Evolutionary conservation across 2,888 invertebrate genomes (phyloP), one percentile per base, ranked within the genome.

Genomic region (Chouioia cunea): DNA sequence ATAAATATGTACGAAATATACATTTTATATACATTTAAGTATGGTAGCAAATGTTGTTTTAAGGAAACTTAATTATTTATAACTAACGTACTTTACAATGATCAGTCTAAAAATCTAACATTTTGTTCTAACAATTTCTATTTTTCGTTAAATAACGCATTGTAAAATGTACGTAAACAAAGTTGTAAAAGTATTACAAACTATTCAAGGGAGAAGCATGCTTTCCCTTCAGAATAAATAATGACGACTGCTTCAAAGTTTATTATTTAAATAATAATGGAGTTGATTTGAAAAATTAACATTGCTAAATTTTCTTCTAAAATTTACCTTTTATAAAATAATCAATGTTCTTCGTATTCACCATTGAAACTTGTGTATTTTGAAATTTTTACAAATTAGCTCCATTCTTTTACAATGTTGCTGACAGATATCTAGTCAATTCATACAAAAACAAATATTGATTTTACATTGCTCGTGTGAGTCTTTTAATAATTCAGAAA

Each of bases 21-120:
- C 69, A 69, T 47, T 36, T 54, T 72, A 72, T 72, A 52, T 72
- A 72, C 69, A 72, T 57, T 53, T 57, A 23, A 69, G 69, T 72
- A 69, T 62, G 69, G 57, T 16, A 43, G 27, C 27, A 23, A 60
- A 44, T 22, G 48, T 44, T 15, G n/a, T 23, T 59, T 57, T 36
- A 15, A 16, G 50, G 22, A 50, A 58, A 50, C 23, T 53, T 52
- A 46, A 44, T 71, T 53, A 10, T 52, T 48, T 71, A 66, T 23
- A 64, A 64, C 53, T 67, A 59, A 58, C 18, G 10, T 57, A 69
- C 65, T 60, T 23, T 65, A 72, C 60, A 68, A 54, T 56, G 44
- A 60, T 72, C 65, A 72, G 65, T 68, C 44, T 27, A 4, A 36
- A 44, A 60, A 53, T 60, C 50, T 68, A 36, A 67, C 48, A 58